Base-by-base conservation (phyloP, 2,888 invertebrate species). In the Tethea ocularis region DNA sequence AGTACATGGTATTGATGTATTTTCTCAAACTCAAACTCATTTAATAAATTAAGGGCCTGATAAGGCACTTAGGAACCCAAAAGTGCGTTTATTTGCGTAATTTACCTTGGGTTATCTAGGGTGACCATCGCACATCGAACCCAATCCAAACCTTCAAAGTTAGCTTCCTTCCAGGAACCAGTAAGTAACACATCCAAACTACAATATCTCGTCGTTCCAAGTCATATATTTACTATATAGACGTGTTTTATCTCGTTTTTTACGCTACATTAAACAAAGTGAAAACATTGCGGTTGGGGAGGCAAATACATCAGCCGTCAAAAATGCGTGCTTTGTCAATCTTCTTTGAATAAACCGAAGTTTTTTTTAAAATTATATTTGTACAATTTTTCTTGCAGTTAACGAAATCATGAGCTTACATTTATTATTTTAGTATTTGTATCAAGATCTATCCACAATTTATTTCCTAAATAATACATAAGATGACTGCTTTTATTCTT, bases 241-340 rank as follows among this genome's bases (percentile, higher is more conserved):
- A 46, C 24, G 51, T 54, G 52, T 53, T 57, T 57, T 38, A 54
- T 52, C 53, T 54, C 33, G 22, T 51, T 57, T 33, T 59, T 59
- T 59, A 54, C 61, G 24, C 53, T 36, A 61, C 63, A 61, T 63
- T 61, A 58, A 59, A 51, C 54, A 52, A 15, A 26, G 41, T 56
- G 58, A 59, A 61, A 62, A 52, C 58, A 51, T 54, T 51, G 17
- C 33, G 54, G 22, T 13, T 13, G 20, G 22, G 33, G 24, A 20
- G 20, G 17, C 22, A 22, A 33, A 20, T 46, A 33, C 22, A 54
- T 54, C 54, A 36, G 22, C 54, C 33, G 33, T 54, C 13, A 33
- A 54, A 54, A 17, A 41, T 17, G 41, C 17, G 36, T 17, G 17
- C 46, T 46, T 20, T 46, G 46, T 20, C 46, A 20, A 20, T 17